A percentile compares a stretch with the other conserved stretches of the same genome.
phyloP scores from a whole-genome alignment of 2,113 vertebrate genomes.

The Dolichallabes microphthalmus region DNA sequence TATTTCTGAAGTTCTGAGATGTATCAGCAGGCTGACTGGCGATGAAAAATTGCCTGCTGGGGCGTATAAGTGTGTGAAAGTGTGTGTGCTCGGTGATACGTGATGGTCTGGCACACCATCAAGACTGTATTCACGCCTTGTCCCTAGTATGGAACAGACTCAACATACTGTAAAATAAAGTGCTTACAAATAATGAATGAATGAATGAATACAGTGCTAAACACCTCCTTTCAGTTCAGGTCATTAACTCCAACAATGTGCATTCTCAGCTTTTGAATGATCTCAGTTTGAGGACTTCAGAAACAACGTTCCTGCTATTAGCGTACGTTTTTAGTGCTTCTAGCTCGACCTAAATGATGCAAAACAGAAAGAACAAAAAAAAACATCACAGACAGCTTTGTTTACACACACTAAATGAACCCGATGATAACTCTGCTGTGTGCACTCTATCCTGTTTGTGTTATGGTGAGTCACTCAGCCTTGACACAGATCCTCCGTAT shows the following conservation, averaged over 20 bases:
- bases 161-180: neutral
- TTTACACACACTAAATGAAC: slow-evolving; percentile 7
- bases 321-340: too few species aligned
- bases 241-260: neutral
- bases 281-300: neutral
- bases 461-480: slow-evolving; percentile 56
- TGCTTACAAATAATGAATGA: neutral
- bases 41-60: neutral
- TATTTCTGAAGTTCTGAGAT: neutral
- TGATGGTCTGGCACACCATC: neutral
- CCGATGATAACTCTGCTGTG: slow-evolving; percentile 15
- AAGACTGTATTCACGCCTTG: neutral
- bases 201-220: neutral
- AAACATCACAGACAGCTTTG: neutral
- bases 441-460: slow-evolving; percentile 45
- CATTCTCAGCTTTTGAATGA: neutral
- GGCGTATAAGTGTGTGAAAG: neutral
- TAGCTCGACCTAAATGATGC: neutral
- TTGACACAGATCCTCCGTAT: slow-evolving; percentile 55
- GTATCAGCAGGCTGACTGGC: neutral
- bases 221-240: neutral
- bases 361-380: slow-evolving; percentile 38
- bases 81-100: neutral
- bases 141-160: neutral
- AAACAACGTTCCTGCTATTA: neutral